A percentile compares a stretch with the other conserved stretches of the same genome.
phyloP scores from a whole-genome alignment of 2,113 vertebrate species.

The Azemiops feae region DNA sequence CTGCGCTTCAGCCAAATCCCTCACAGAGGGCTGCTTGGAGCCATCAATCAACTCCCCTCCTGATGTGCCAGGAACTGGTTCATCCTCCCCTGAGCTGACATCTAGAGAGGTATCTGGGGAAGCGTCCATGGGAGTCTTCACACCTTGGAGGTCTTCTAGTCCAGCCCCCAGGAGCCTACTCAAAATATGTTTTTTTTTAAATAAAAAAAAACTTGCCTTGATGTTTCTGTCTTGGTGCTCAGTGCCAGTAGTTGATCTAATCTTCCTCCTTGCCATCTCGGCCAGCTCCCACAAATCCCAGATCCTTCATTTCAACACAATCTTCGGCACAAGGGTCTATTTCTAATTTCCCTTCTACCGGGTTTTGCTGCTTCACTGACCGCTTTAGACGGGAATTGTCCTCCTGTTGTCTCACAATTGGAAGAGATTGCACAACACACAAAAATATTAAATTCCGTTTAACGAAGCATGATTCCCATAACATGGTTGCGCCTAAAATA shows the following conservation, averaged over 20 bases:
- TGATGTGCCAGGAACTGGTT: too few relatives aligned
- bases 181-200: too few relatives aligned
- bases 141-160: background rate
- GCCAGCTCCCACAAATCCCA: background rate
- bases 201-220: too few relatives aligned
- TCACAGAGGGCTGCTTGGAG: too few relatives aligned
- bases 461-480: background rate
- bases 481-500: background rate
- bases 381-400: background rate
- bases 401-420: background rate
- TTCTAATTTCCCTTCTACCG: background rate
- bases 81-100: too few relatives aligned
- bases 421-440: background rate
- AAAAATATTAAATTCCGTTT: background rate
- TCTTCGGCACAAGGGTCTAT: background rate
- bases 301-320: background rate
- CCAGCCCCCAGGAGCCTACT: background rate
- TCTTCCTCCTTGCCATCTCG: background rate
- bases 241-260: background rate
- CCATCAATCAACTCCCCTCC: too few relatives aligned
- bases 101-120: too few relatives aligned
- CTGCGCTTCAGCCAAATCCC: too few relatives aligned
- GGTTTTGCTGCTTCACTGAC: background rate
- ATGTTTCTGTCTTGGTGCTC: background rate
- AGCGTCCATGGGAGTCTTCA: too few relatives aligned